phyloP scores from a whole-genome alignment of 2,113 vertebrate species.

The Tupaia tana region DNA sequence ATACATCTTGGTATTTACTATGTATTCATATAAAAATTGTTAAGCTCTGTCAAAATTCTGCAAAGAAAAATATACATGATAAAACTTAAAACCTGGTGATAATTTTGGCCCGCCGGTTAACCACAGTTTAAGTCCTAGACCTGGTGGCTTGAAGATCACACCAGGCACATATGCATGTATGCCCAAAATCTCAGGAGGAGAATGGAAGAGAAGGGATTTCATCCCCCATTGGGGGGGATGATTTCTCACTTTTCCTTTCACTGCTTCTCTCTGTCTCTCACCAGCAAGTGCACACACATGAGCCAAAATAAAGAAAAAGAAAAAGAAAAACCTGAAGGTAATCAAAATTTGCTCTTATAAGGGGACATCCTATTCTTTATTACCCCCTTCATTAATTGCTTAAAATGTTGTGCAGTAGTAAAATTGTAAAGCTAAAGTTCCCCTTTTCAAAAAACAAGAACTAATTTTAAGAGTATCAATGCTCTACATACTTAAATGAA shows the following conservation, averaged over 20 bases:
- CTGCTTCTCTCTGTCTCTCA: too few species aligned
- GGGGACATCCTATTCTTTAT: not conserved
- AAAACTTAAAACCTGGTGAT: not conserved
- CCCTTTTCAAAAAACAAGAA: not conserved
- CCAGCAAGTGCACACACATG: too few species aligned
- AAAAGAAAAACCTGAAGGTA: not conserved
- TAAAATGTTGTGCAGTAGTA: not conserved
- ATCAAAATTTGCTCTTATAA: not conserved
- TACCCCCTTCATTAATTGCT: not conserved
- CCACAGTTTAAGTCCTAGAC: too few species aligned
- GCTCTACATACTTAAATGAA: not conserved
- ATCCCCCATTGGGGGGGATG: too few species aligned
- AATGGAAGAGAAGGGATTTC: too few species aligned
- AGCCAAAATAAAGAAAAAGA: too few species aligned
- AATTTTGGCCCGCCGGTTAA: too few species aligned
- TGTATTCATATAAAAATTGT: not conserved
- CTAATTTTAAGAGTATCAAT: not conserved
- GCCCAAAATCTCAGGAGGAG: too few species aligned
- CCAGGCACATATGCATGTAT: too few species aligned
- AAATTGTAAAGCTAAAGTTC: not conserved
- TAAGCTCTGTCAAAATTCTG: constrained; percentile 10
- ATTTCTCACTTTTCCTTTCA: too few species aligned
- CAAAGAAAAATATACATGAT: not conserved
- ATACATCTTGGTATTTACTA: not conserved
- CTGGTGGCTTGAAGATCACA: too few species aligned